Conservation (phyloP, 2,797 vertebrate genomes). For the Melanotaenia boesemani region DNA sequence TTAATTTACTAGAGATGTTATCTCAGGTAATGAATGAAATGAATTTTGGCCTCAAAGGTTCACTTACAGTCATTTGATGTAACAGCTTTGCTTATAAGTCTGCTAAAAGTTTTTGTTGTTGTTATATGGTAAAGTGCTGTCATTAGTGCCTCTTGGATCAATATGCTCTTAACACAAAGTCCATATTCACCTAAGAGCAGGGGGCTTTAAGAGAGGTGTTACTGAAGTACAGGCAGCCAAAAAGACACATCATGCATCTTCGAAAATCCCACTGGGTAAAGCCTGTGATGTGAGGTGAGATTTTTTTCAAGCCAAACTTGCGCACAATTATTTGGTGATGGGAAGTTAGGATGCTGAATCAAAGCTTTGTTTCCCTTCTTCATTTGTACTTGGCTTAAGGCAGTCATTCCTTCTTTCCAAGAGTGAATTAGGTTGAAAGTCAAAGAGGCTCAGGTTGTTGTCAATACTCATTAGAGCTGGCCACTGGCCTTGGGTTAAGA, state of each 20-base stretch:
- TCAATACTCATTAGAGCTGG: conserved; percentile 80
- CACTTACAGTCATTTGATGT: conserved; percentile 47
- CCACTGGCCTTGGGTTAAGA: conserved; percentile 71
- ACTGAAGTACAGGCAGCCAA: conserved; percentile 39
- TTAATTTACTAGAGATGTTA: conserved; percentile 21
- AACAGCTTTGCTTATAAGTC: conserved; percentile 55
- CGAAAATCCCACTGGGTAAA: conserved; percentile 15
- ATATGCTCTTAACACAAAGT: conserved; percentile 72
- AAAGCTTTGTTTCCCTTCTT: conserved; percentile 65
- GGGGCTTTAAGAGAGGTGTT: conserved; percentile 46
- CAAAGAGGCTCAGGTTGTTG: conserved; percentile 81
- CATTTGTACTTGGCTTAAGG: conserved; percentile 70
- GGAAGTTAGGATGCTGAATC: conserved; percentile 51
- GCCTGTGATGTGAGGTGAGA: conserved; percentile 3
- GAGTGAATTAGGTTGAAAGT: conserved; percentile 81
- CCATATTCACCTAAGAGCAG: conserved; percentile 64
- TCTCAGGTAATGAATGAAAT: conserved; percentile 30
- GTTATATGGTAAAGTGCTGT: conserved; percentile 60
- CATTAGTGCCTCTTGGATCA: conserved; percentile 71
- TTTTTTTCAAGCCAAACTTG: conserved; percentile 11
- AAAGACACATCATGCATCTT: conserved; percentile 42
- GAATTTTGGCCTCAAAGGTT: conserved; percentile 44
- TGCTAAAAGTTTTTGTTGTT: conserved; percentile 64
- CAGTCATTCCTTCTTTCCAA: conserved; percentile 70
- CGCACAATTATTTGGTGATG: conserved; percentile 36